Conservation (phyloP, 2,888 invertebrate genomes). For the Autographa pulchrina region DNA sequence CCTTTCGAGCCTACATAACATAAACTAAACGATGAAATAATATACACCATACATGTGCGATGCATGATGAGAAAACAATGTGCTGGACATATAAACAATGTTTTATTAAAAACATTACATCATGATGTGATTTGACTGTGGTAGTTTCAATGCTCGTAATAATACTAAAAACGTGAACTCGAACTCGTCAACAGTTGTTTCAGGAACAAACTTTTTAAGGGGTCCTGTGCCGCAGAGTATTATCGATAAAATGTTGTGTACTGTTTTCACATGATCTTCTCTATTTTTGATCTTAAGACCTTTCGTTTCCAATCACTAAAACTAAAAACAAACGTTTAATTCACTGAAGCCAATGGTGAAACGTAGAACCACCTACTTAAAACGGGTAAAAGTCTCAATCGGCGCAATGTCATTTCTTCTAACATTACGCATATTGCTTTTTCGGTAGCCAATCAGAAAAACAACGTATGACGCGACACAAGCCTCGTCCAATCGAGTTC, state of each 20-base stretch:
- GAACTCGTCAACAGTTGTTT: not conserved
- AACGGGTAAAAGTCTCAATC: not conserved
- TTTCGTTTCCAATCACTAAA: too few relatives aligned
- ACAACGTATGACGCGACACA: not conserved
- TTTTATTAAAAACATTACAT: constrained; percentile 42
- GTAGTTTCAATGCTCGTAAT: constrained; percentile 1
- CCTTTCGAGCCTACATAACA: constrained; percentile 34
- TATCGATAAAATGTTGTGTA: not conserved
- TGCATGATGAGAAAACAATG: constrained; percentile 45
- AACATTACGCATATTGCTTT: constrained; percentile 4
- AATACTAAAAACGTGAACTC: not conserved
- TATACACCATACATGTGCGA: constrained; percentile 41
- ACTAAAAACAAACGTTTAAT: not conserved
- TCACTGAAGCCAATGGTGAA: not conserved
- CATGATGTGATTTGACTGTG: constrained; percentile 9
- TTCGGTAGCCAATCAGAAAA: constrained; percentile 4
- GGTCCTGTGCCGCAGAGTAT: not conserved
- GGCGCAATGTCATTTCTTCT: not conserved
- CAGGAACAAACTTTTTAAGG: not conserved
- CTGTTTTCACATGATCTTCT: not conserved
- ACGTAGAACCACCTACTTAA: not conserved
- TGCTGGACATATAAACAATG: constrained; percentile 37
- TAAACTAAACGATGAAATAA: constrained; percentile 43
- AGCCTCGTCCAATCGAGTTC: not conserved
- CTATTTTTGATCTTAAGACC: not conserved